Base-by-base conservation (phyloP, 2,888 invertebrate genomes). In the Tinea semifulvella region DNA sequence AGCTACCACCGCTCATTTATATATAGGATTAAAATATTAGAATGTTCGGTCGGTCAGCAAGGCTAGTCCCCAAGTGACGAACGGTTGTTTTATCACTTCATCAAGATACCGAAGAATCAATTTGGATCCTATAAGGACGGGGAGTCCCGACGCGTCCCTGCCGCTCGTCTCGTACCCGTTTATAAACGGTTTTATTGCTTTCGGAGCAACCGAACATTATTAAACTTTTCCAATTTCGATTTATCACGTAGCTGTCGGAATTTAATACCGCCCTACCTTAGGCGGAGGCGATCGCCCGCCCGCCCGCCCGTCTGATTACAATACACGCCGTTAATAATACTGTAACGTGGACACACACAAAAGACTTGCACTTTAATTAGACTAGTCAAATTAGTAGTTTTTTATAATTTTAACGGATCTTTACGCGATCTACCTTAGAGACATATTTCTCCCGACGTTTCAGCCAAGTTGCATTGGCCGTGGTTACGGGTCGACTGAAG, bases 141-240 rank as follows among this genome's bases (percentile, higher is more conserved):
- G 55, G 73, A 74, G 75, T 72, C 77, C 74, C 77, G 73, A 73
- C 70, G 71, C 74, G 74, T 68, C 75, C 75, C 74, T 65, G 71
- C 67, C 65, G 63, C 71, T 71, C 75, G 77, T 75, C 74, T 76
- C 76, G 72, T 68, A 75, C 79, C 79, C 80, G 77, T 77, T 79
- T 81, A 77, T 80, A 80, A 81, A 80, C 80, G 80, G 75, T 81
- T 81, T 81, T 81, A 80, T 81, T 80, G 81, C 80, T 77, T 79
- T 79, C 77, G 79, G 79, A 79, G 80, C 79, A 79, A 79, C 79
- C 79, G 80, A 80, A 80, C 81, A 80, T 81, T 81, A 81, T 81
- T 81, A 81, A 81, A 81, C 80, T 81, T 81, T 81, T 80, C 81
- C 80, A 81, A 81, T 81, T 81, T 80, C 80, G 80, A 80, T 80